Percentiles rank a stretch among this genome's conserved stretches.
phyloP scores from a whole-genome alignment of 2,113 vertebrate genomes.

The Lipophrys pholis region DNA sequence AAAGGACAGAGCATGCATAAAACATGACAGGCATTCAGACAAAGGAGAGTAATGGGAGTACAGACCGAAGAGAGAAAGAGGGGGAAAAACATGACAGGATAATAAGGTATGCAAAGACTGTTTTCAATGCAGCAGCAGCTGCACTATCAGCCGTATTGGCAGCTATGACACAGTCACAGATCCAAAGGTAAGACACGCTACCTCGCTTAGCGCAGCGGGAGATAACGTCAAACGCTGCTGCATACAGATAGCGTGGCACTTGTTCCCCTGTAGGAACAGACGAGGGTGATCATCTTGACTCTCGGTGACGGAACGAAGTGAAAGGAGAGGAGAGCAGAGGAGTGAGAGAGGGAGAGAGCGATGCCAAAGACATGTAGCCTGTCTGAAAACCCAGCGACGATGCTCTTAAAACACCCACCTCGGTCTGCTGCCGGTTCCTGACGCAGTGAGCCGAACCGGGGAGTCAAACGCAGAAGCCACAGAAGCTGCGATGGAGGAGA shows the following conservation, averaged over 20 bases:
- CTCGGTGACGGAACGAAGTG: conserved; percentile 51
- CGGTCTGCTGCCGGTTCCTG: conserved; percentile 77
- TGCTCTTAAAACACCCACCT: conserved; percentile 80
- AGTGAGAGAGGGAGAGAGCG: conserved; percentile 6
- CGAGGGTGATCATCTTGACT: conserved; percentile 45
- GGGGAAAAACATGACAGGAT: conserved; percentile 47
- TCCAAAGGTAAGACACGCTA: conserved; percentile 48
- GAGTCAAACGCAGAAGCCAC: conserved; percentile 65
- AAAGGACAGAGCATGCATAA: conserved; percentile 68
- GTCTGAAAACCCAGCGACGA: conserved; percentile 57
- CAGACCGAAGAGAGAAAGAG: conserved; percentile 24
- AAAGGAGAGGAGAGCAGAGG: conserved; percentile 38
- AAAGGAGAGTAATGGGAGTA: conserved; percentile 41
- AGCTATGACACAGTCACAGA: conserved; percentile 37
- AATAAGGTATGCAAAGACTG: conserved; percentile 74
- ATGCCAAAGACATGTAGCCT: conserved; percentile 53
- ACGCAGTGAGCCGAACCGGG: conserved; percentile 68
- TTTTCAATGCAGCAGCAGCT: conserved; percentile 70
- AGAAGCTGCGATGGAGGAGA: conserved; percentile 58
- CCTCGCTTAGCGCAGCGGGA: conserved; percentile 36
- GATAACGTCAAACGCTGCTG: conserved; percentile 46
- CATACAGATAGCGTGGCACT: conserved; percentile 35
- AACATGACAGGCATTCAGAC: conserved; percentile 60
- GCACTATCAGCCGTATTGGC: conserved; percentile 21
- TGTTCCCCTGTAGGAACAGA: conserved; percentile 40